Conservation (phyloP, 2,888 invertebrate genomes). For the Pollenia angustigena region DNA sequence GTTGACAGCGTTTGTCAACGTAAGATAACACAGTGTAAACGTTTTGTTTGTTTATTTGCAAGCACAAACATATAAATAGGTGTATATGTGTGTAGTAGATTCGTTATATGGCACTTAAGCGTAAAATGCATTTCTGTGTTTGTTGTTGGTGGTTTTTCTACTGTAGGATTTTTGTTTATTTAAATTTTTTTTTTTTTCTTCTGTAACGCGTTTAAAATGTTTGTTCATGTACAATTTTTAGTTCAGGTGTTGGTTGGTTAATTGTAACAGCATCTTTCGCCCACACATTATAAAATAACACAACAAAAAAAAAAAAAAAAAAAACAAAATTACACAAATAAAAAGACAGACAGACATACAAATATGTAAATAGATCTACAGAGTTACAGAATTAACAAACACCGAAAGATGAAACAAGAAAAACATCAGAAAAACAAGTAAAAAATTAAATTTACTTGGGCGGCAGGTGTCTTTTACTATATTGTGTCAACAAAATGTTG, state of each 20-base stretch:
- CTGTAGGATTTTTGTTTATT: not conserved
- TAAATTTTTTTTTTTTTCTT: not conserved
- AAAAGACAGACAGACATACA: constrained; percentile 25
- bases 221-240: constrained; percentile 61
- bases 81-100: constrained; percentile 10
- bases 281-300: constrained; percentile 60
- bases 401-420: constrained; percentile 28
- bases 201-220: constrained; percentile 59
- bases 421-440: constrained; percentile 54
- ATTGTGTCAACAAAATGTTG: constrained; percentile 71
- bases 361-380: constrained; percentile 25
- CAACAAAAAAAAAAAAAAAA: constrained; percentile 25
- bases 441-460: constrained; percentile 72
- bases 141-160: constrained; percentile 11
- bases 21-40: constrained; percentile 65
- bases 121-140: constrained; percentile 54
- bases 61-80: not conserved
- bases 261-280: constrained; percentile 71
- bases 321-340: not conserved
- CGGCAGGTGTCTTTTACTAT: constrained; percentile 73
- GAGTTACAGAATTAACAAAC: constrained; percentile 59
- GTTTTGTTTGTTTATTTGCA: constrained; percentile 44
- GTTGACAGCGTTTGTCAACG: constrained; percentile 73
- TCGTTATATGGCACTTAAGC: constrained; percentile 29
- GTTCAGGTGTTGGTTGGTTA: constrained; percentile 72